phyloP scores from a whole-genome alignment of 2,797 vertebrate species.

The Aldrovandia affinis region DNA sequence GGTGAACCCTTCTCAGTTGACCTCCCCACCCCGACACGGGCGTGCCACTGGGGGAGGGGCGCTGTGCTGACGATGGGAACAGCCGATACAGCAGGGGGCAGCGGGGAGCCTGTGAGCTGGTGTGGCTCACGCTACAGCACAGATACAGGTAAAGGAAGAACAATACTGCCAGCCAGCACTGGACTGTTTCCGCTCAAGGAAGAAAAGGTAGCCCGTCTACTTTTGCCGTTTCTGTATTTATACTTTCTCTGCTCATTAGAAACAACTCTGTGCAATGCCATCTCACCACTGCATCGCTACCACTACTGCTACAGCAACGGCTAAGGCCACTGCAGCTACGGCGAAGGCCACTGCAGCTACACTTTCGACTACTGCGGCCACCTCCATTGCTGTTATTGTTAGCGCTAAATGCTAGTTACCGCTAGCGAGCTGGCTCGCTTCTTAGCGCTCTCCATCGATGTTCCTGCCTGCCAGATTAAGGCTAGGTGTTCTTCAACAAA shows the following conservation, averaged over 20 bases:
- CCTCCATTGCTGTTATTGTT: slow-evolving; percentile 40
- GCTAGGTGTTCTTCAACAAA: neutral
- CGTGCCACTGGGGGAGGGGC: slow-evolving; percentile 45
- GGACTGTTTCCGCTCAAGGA: too few relatives aligned
- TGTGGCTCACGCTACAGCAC: slow-evolving; percentile 45
- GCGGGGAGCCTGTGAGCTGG: slow-evolving; percentile 35
- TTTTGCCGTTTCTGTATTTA: slow-evolving; percentile 45
- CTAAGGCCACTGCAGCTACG: slow-evolving; percentile 46
- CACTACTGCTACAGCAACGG: slow-evolving; percentile 38
- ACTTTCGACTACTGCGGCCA: slow-evolving; percentile 44
- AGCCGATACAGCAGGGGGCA: slow-evolving; percentile 40
- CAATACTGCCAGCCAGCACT: slow-evolving; percentile 27
- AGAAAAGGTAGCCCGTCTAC: slow-evolving; percentile 47
- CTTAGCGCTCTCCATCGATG: neutral
- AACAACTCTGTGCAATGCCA: slow-evolving; percentile 50
- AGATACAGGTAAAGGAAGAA: slow-evolving; percentile 42
- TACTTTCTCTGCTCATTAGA: slow-evolving; percentile 42
- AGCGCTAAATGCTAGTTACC: slow-evolving; percentile 52
- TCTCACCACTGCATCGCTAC: slow-evolving; percentile 44
- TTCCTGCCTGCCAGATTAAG: too few relatives aligned
- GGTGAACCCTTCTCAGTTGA: slow-evolving; percentile 57
- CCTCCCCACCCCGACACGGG: slow-evolving; percentile 42
- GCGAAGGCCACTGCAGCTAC: slow-evolving; percentile 42
- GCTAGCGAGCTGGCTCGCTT: neutral
- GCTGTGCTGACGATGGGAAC: slow-evolving; percentile 55